These are phyloP conservation scores for Colossoma macropomum DNA, from an alignment of 2,113 vertebrate species.

Conservation along the genomic window DNA sequence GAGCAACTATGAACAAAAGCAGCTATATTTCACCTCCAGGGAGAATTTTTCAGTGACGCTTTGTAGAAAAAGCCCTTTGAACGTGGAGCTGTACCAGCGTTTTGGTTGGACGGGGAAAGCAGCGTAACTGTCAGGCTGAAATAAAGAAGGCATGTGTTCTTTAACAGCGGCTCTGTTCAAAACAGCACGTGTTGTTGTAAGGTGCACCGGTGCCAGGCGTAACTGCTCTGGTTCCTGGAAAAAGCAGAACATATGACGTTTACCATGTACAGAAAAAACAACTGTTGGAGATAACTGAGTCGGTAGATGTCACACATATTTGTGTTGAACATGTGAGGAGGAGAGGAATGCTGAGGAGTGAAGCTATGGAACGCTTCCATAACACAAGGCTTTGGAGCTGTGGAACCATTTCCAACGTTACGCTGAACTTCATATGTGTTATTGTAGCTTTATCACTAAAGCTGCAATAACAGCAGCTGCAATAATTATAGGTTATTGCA, in stretches of 20 bases:
- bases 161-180: slow-evolving; percentile 6
- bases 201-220: background rate
- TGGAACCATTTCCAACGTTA: too few relatives aligned
- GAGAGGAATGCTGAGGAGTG: too few relatives aligned
- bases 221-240: background rate
- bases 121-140: background rate
- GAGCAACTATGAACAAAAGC: background rate
- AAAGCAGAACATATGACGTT: background rate
- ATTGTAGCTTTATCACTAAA: too few relatives aligned
- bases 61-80: slow-evolving; percentile 29
- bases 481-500: too few relatives aligned
- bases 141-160: background rate
- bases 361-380: too few relatives aligned
- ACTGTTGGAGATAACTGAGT: background rate
- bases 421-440: too few relatives aligned
- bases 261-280: background rate
- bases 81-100: background rate
- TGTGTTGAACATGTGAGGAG: background rate
- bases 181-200: background rate
- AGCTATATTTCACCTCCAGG: background rate
- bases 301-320: background rate
- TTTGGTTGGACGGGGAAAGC: slow-evolving; percentile 4
- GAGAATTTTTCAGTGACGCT: slow-evolving; percentile 32
- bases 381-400: too few relatives aligned
- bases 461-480: too few relatives aligned